phyloP scores from a whole-genome alignment of 1,140 invertebrate genomes.

The Papilio polytes region DNA sequence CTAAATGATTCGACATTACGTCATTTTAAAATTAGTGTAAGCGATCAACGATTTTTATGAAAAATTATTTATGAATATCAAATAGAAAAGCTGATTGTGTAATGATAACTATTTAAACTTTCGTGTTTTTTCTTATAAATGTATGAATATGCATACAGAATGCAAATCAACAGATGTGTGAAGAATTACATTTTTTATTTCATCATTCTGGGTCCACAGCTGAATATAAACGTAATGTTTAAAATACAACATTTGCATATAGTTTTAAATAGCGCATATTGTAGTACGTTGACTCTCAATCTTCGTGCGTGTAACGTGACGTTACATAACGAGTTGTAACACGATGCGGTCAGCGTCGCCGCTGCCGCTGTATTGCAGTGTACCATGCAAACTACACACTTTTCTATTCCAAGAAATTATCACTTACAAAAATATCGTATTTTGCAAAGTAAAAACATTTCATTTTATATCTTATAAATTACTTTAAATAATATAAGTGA shows the following conservation, averaged over 20 bases:
- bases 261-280: background rate
- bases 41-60: slow-evolving; percentile 10
- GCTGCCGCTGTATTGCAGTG: background rate
- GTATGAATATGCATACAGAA: slow-evolving; percentile 16
- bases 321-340: slow-evolving; percentile 16
- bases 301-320: background rate
- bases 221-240: no score
- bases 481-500: no score
- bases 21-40: background rate
- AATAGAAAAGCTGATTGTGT: slow-evolving; percentile 45
- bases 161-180: slow-evolving; percentile 33
- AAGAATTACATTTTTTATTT: background rate
- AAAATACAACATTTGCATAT: no score
- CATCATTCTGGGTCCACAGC: background rate
- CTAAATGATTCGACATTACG: slow-evolving; percentile 1
- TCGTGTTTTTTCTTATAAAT: slow-evolving; percentile 1
- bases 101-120: slow-evolving; percentile 34
- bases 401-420: background rate
- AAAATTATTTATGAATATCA: slow-evolving; percentile 18
- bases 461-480: no score
- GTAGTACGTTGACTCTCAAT: background rate
- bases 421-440: background rate
- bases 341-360: slow-evolving; percentile 3
- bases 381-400: background rate
- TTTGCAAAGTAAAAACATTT: background rate